Conservation (phyloP, 2,888 invertebrate genomes). For the Drosophila imparisetae region DNA sequence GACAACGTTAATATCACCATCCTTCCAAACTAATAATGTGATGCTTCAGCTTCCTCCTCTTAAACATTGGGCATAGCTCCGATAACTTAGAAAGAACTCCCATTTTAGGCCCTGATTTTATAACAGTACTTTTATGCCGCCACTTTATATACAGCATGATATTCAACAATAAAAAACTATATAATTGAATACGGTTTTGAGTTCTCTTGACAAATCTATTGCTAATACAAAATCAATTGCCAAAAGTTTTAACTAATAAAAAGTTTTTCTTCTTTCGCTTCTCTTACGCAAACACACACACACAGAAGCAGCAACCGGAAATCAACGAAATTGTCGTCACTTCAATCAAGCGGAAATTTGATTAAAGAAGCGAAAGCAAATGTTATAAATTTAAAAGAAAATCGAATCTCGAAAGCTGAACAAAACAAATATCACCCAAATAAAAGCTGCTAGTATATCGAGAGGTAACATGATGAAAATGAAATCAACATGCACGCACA, state of each 20-base stretch:
- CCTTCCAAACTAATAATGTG: too few species aligned
- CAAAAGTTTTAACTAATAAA: constrained; percentile 38
- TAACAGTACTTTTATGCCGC: background rate
- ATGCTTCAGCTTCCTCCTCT: too few species aligned
- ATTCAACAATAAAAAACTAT: background rate
- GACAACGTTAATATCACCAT: too few species aligned
- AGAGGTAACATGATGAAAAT: constrained; percentile 55
- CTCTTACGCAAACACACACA: constrained; percentile 2
- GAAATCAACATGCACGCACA: constrained; percentile 79
- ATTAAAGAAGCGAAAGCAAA: constrained; percentile 68
- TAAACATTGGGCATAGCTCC: too few species aligned
- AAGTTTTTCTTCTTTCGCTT: constrained; percentile 26
- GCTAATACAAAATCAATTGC: constrained; percentile 2
- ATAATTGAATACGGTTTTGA: background rate
- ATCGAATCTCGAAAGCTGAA: constrained; percentile 41
- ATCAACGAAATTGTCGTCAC: constrained; percentile 74
- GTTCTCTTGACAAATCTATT: background rate
- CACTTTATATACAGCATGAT: background rate
- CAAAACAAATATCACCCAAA: constrained; percentile 6
- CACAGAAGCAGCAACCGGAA: constrained; percentile 54
- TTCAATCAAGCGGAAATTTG: constrained; percentile 82
- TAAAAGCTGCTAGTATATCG: constrained; percentile 57
- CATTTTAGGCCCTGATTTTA: background rate
- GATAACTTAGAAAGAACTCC: background rate
- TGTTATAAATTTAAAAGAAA: constrained; percentile 71